Conservation (phyloP, 2,113 vertebrate species). For the Dermatemys mawii region DNA sequence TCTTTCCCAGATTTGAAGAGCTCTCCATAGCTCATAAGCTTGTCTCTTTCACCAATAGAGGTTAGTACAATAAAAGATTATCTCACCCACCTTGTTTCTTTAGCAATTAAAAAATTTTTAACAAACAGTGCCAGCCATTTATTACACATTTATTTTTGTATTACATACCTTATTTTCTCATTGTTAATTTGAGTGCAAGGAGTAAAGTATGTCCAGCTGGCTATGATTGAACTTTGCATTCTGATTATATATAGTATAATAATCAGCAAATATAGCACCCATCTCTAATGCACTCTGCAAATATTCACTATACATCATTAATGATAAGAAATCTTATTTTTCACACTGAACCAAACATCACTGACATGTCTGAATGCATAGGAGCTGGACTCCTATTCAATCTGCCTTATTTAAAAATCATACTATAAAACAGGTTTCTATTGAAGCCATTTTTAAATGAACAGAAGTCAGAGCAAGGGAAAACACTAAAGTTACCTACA, state of each 20-base stretch:
- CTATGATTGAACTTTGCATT: not conserved
- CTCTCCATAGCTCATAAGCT: not conserved
- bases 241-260: not conserved
- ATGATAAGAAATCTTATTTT: not conserved
- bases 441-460: rapidly evolving
- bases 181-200: too few relatives aligned
- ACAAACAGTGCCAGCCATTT: not conserved
- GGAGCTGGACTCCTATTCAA: not conserved
- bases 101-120: not conserved
- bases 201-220: not conserved
- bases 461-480: not conserved
- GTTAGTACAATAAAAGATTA: not conserved
- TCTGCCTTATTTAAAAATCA: not conserved
- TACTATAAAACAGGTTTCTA: not conserved
- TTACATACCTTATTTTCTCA: not conserved
- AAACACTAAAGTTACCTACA: not conserved
- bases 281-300: not conserved
- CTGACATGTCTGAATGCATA: not conserved
- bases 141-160: not conserved
- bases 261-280: not conserved
- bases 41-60: not conserved
- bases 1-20: not conserved
- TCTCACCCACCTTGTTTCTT: not conserved
- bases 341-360: not conserved
- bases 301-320: not conserved